phyloP scores from a whole-genome alignment of 2,888 invertebrate species.

The Perithous albicinctus region DNA sequence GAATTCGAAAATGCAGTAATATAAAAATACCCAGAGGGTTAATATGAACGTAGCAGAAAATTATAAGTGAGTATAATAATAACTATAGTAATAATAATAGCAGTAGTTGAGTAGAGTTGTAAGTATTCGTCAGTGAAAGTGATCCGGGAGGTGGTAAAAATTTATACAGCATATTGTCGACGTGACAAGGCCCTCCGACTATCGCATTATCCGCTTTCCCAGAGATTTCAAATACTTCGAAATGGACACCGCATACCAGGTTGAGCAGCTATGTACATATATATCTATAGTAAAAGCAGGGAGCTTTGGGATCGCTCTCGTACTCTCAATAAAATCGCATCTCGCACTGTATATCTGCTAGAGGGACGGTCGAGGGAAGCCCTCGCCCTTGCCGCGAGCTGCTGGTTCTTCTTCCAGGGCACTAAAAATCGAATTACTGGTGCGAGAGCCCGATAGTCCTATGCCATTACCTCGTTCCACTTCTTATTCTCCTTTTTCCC shows the following conservation, averaged over 20 bases:
- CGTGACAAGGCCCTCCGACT: conserved; percentile 26
- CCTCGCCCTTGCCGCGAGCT: conserved; percentile 20
- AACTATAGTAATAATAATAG: no score
- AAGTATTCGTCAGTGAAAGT: conserved; percentile 16
- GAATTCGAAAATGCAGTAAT: no score
- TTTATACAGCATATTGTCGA: conserved; percentile 37
- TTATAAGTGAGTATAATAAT: no score
- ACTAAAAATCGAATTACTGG: conserved; percentile 68
- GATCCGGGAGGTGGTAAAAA: conserved; percentile 9
- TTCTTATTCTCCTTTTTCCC: conserved; percentile 19
- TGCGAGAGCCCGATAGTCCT: conserved; percentile 44
- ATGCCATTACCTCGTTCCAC: background rate
- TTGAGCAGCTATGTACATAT: background rate
- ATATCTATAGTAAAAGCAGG: background rate
- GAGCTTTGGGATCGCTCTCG: conserved; percentile 48
- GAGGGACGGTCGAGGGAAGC: conserved; percentile 6
- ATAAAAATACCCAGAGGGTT: no score
- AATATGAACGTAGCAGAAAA: no score
- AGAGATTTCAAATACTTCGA: conserved; percentile 34
- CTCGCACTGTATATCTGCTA: background rate
- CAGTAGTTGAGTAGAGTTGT: conserved; percentile 5
- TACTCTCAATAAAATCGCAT: conserved; percentile 25
- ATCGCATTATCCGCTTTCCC: conserved; percentile 24
- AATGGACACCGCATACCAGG: conserved; percentile 18
- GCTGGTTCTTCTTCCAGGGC: conserved; percentile 36